phyloP scores from a whole-genome alignment of 2,888 invertebrate species.

The Calameuta filiformis region DNA sequence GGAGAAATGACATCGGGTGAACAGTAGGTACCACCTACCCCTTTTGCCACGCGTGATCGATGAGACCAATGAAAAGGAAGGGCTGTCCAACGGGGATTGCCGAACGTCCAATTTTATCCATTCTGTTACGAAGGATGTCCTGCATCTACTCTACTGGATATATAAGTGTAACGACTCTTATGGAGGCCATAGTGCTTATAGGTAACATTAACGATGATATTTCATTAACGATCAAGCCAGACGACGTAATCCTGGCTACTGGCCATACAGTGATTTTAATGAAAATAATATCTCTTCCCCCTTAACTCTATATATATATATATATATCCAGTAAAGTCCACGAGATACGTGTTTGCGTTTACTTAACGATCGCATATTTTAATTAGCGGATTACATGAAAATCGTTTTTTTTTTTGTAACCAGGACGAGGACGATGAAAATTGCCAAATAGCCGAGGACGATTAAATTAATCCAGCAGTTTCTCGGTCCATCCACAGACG shows the following conservation, averaged over 20 bases:
- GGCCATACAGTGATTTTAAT: not conserved
- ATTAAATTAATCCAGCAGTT: too few relatives aligned
- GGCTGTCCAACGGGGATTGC: constrained; percentile 5
- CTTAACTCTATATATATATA: not conserved
- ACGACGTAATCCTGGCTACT: not conserved
- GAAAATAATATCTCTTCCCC: not conserved
- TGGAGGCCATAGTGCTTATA: not conserved
- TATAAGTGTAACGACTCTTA: not conserved
- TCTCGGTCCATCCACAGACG: too few relatives aligned
- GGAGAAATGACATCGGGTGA: constrained; percentile 12
- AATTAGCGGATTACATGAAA: not conserved
- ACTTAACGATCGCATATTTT: not conserved
- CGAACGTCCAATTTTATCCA: constrained; percentile 7
- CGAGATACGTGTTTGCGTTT: not conserved
- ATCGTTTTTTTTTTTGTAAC: not conserved
- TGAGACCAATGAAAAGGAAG: not conserved
- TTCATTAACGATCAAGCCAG: not conserved
- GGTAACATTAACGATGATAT: not conserved
- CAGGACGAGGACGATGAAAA: not conserved
- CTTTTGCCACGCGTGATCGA: constrained; percentile 9
- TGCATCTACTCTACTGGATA: not conserved
- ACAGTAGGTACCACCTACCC: not conserved
- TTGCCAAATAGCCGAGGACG: not conserved
- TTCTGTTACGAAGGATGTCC: not conserved
- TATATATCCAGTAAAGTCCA: not conserved